Percentiles rank a stretch among this genome's conserved stretches.
Conservation (phyloP, 35 echinoderm and acorn worm species). For the Patiria miniata region DNA sequence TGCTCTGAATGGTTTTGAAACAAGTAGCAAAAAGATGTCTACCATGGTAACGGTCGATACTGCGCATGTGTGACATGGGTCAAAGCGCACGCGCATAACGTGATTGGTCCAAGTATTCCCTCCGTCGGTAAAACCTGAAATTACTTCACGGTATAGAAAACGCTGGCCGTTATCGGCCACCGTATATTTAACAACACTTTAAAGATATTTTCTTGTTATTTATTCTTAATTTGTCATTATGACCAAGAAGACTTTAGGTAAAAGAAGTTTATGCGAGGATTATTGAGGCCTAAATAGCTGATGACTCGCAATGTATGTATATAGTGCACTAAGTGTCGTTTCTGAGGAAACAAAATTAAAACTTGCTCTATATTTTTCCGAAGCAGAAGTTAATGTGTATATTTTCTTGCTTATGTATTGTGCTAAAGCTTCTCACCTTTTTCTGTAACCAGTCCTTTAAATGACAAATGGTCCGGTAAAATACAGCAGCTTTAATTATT, state of each 20-base stretch:
- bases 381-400: conserved; percentile 19
- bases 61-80: background rate
- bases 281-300: no score
- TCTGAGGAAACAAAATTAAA: background rate
- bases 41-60: no score
- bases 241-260: no score
- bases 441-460: no score
- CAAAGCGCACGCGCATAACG: background rate
- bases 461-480: no score
- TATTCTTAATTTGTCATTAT: background rate
- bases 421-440: no score
- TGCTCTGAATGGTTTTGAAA: no score
- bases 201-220: conserved; percentile 1
- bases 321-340: conserved; percentile 21
- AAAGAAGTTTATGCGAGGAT: no score
- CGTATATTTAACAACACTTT: background rate
- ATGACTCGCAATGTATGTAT: conserved; percentile 1
- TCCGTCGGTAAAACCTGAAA: background rate
- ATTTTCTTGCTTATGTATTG: conserved; percentile 14
- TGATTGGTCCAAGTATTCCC: background rate
- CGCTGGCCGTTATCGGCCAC: background rate
- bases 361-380: background rate
- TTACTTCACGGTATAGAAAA: background rate
- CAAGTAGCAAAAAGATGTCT: no score
- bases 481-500: no score